A percentile compares a stretch with the other conserved stretches of the same genome.
Evolutionary conservation across 1,140 invertebrate species (phyloP).

Genomic region (Whitmania pigra): DNA sequence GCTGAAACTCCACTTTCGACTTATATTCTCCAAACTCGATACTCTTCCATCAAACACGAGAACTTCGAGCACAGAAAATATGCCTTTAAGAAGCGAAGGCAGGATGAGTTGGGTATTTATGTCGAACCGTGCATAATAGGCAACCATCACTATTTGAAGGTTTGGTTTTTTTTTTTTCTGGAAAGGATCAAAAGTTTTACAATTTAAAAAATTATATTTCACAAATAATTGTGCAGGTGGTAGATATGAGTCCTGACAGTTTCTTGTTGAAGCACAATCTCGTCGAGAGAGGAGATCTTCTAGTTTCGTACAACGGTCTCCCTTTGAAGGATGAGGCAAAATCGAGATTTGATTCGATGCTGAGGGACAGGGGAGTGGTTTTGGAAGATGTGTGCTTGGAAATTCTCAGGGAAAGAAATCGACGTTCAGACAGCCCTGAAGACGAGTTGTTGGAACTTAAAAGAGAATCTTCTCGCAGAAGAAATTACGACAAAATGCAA

Average conservation of each 20-base stretch:
- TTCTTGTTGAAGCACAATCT: background rate
- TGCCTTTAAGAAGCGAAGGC: background rate
- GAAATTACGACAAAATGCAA: too few species aligned
- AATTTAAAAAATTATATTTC: background rate
- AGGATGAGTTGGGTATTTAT: background rate
- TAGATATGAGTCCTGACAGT: constrained; percentile 4
- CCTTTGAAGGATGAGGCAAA: constrained; percentile 67
- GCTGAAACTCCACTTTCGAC: background rate
- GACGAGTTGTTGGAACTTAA: background rate
- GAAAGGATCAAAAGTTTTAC: background rate
- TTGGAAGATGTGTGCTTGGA: constrained; percentile 23
- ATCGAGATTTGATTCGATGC: constrained; percentile 64
- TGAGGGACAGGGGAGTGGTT: constrained; percentile 52
- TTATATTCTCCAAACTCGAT: background rate
- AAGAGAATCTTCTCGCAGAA: too few species aligned
- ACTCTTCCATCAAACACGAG: background rate
- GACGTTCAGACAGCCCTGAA: background rate
- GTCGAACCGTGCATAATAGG: background rate
- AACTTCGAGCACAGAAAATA: background rate
- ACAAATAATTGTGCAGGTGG: background rate
- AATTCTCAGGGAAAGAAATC: constrained; percentile 19
- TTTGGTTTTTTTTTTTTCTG: background rate
- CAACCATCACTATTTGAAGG: background rate
- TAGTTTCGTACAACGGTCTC: constrained; percentile 75
- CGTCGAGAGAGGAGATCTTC: constrained; percentile 54